Evolutionary conservation across 2,888 invertebrate genomes (phyloP).

Genomic region (Platycheirus rosarum): DNA sequence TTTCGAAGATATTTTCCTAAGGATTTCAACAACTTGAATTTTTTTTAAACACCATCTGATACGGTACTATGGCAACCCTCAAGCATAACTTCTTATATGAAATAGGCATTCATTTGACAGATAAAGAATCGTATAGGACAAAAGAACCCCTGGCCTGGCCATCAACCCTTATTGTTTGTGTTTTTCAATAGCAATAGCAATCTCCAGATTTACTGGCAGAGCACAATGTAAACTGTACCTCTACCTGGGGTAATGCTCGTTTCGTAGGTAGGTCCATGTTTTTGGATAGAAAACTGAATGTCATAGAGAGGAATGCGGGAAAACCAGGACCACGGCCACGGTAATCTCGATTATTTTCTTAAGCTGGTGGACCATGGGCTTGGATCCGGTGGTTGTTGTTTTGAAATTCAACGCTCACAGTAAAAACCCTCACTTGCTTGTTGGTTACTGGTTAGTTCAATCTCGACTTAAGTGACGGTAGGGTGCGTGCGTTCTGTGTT

Average conservation of each 20-base stretch:
- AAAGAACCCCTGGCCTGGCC: not conserved
- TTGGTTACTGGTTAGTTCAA: slow-evolving; percentile 43
- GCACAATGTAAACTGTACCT: slow-evolving; percentile 18
- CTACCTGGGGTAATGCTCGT: not conserved
- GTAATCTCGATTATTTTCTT: slow-evolving; percentile 51
- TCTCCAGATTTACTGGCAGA: not conserved
- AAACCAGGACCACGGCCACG: slow-evolving; percentile 53
- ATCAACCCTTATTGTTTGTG: slow-evolving; percentile 29
- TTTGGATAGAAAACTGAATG: too few relatives aligned
- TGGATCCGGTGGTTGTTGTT: not conserved
- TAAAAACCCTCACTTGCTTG: too few relatives aligned
- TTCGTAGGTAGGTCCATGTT: not conserved
- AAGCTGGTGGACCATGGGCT: slow-evolving; percentile 12
- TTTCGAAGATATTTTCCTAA: too few relatives aligned
- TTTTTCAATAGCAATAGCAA: slow-evolving; percentile 5
- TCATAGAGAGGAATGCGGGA: slow-evolving; percentile 53
- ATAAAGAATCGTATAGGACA: not conserved
- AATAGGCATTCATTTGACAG: not conserved
- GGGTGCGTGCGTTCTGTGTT: slow-evolving; percentile 28
- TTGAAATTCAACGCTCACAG: slow-evolving; percentile 24
- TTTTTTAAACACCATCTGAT: too few relatives aligned
- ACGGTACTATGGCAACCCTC: slow-evolving; percentile 3
- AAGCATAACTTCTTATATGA: not conserved
- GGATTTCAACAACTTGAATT: too few relatives aligned
- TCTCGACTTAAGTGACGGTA: slow-evolving; percentile 24